A percentile compares a stretch with the other conserved stretches of the same genome.
These are phyloP conservation scores for Takifugu flavidus DNA, from an alignment of 2,113 vertebrate genomes.

Conservation along the genomic window DNA sequence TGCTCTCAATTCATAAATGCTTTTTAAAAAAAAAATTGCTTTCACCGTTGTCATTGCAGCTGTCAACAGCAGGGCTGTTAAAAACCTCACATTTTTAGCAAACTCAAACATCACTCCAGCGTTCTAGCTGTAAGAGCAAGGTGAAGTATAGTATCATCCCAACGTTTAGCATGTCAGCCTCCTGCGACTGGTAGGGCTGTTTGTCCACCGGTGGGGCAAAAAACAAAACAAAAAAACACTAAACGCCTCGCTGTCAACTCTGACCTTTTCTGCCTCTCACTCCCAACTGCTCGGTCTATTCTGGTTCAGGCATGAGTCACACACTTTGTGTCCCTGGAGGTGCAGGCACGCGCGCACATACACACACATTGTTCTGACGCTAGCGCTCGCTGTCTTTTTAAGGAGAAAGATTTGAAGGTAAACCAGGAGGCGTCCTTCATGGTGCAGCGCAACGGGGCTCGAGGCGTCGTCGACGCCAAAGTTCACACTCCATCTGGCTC, in stretches of 20 bases:
- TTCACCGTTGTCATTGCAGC: slow-evolving; percentile 32
- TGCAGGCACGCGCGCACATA: slow-evolving; percentile 9
- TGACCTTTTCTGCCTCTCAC: slow-evolving; percentile 54
- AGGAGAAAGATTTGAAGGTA: slow-evolving; percentile 91
- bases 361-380: slow-evolving; percentile 11
- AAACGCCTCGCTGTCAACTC: slow-evolving; percentile 56
- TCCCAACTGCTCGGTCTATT: slow-evolving; percentile 42
- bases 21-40: slow-evolving; percentile 32
- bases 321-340: slow-evolving; percentile 32
- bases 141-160: slow-evolving; percentile 37
- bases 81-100: slow-evolving; percentile 41
- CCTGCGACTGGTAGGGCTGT: slow-evolving; percentile 26
- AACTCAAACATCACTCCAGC: slow-evolving; percentile 32
- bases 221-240: slow-evolving; percentile 15
- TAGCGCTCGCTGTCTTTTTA: slow-evolving; percentile 23
- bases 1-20: slow-evolving; percentile 23
- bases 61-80: slow-evolving; percentile 40
- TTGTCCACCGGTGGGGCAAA: slow-evolving; percentile 31
- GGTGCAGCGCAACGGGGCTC: slow-evolving; percentile 88
- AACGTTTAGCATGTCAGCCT: slow-evolving; percentile 52
- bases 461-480: slow-evolving; percentile 87
- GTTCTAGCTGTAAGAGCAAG: slow-evolving; percentile 22
- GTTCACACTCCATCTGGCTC: slow-evolving; percentile 88
- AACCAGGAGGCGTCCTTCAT: slow-evolving; percentile 93
- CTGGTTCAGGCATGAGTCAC: slow-evolving; percentile 55